phyloP scores from a whole-genome alignment of 2,113 vertebrate genomes.

The Lethenteron camtschaticum region DNA sequence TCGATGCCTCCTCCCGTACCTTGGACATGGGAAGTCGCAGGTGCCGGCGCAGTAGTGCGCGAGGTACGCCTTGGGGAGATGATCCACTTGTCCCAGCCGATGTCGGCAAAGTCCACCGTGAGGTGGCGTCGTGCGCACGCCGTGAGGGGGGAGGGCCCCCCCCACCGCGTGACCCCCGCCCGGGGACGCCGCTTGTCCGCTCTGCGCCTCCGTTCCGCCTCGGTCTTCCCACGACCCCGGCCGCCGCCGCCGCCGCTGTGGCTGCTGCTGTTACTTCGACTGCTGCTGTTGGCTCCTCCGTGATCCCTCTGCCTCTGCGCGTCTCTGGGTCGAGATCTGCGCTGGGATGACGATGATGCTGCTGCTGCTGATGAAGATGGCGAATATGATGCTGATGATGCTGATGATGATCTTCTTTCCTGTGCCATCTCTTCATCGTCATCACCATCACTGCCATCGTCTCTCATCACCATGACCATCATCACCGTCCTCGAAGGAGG shows the following conservation, averaged over 20 bases:
- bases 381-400: too few species aligned
- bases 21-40: conserved; percentile 95
- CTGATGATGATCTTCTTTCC: too few species aligned
- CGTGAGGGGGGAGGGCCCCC: neutral
- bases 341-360: too few species aligned
- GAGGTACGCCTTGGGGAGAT: conserved; percentile 84
- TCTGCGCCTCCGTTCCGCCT: neutral
- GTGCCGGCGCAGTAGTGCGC: conserved; percentile 84
- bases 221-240: neutral
- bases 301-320: neutral
- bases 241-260: too few species aligned
- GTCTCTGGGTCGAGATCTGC: too few species aligned
- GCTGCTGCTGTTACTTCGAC: neutral
- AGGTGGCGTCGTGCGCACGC: conserved; percentile 56
- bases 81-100: conserved; percentile 97
- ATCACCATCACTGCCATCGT: too few species aligned
- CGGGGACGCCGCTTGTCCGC: neutral
- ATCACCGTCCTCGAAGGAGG: too few species aligned
- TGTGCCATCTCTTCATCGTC: too few species aligned
- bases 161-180: neutral
- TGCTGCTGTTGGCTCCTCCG: neutral
- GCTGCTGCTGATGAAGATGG: too few species aligned
- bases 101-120: conserved; percentile 90
- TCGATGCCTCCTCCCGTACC: conserved; percentile 23
- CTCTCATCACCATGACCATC: too few species aligned